Evolutionary conservation across 2,113 vertebrate species (phyloP).

Genomic region (Podarcis raffonei): DNA sequence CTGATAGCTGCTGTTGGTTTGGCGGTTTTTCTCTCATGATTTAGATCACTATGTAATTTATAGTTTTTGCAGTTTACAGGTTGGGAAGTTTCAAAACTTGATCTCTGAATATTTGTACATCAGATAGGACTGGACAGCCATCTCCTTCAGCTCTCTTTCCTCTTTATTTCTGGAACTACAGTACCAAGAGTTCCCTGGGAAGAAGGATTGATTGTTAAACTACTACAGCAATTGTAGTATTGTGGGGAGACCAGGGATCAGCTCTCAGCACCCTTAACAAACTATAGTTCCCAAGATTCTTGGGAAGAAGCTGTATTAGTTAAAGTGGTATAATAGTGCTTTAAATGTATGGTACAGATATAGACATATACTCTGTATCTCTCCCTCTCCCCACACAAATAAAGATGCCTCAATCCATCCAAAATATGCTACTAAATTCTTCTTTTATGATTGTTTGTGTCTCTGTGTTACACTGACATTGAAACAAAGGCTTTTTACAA

Average conservation of each 20-base stretch:
- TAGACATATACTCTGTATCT: background rate
- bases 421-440: conserved; percentile 33
- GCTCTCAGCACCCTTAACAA: no score
- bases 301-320: no score
- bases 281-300: no score
- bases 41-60: background rate
- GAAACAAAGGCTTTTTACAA: conserved; percentile 42
- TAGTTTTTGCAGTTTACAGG: no score
- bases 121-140: background rate
- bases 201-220: no score
- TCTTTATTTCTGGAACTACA: background rate
- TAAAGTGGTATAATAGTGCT: no score
- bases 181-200: no score
- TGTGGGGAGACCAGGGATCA: no score
- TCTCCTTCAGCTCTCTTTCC: background rate
- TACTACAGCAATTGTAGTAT: no score
- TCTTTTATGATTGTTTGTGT: conserved; percentile 57
- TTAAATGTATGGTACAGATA: no score
- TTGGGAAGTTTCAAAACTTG: background rate
- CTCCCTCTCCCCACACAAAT: accelerated
- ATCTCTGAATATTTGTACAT: background rate
- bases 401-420: background rate
- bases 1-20: background rate
- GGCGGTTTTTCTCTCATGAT: background rate
- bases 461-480: conserved; percentile 34